phyloP scores from a whole-genome alignment of 2,888 invertebrate genomes.

The Allophyes oxyacanthae region DNA sequence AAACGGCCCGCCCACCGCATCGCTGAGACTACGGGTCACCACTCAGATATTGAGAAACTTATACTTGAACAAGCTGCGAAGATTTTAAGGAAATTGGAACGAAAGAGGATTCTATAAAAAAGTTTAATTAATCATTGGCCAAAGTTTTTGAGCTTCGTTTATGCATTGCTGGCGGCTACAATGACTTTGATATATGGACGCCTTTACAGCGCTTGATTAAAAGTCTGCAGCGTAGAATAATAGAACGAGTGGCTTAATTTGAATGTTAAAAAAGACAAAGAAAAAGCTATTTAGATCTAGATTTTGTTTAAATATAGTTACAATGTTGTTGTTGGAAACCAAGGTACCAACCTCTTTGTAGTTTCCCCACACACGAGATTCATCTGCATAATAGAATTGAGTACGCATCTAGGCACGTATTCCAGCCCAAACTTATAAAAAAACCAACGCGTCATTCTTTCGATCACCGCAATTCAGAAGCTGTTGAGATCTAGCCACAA shows the following conservation, averaged over 20 bases:
- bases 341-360: too few relatives aligned
- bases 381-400: background rate
- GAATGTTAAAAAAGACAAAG: slow-evolving; percentile 10
- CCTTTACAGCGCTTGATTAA: slow-evolving; percentile 40
- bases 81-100: slow-evolving; percentile 54
- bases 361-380: too few relatives aligned
- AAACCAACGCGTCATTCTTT: background rate
- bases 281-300: too few relatives aligned
- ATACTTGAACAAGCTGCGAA: slow-evolving; percentile 57
- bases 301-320: too few relatives aligned
- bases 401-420: too few relatives aligned
- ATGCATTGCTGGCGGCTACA: slow-evolving; percentile 35
- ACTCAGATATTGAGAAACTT: slow-evolving; percentile 63
- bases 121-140: slow-evolving; percentile 53
- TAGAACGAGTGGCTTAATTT: slow-evolving; percentile 16
- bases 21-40: slow-evolving; percentile 53
- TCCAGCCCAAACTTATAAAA: background rate
- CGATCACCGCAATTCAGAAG: slow-evolving; percentile 2
- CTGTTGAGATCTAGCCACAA: slow-evolving; percentile 14
- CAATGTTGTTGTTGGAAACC: too few relatives aligned
- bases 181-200: slow-evolving; percentile 51
- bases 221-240: slow-evolving; percentile 20
- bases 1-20: slow-evolving; percentile 65
- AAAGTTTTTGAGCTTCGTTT: slow-evolving; percentile 41
- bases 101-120: slow-evolving; percentile 44